These are phyloP conservation scores for Botrylloides violaceus DNA, from an alignment of 23 tunicate genomes.

Conservation along the genomic window DNA sequence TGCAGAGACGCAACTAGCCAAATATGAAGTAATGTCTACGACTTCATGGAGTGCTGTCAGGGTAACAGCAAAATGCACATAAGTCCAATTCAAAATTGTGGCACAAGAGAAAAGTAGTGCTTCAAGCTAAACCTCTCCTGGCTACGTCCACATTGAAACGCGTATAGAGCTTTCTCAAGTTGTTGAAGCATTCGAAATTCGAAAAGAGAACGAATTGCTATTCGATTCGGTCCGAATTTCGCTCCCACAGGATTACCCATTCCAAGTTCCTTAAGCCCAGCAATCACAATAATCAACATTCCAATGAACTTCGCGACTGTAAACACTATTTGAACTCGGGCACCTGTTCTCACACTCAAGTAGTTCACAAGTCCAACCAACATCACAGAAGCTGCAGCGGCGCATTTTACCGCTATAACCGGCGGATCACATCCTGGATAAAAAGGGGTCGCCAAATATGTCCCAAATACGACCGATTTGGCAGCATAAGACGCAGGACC, in stretches of 20 bases:
- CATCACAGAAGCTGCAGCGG: constrained; percentile 8
- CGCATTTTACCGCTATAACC: constrained; percentile 23
- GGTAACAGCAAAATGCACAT: no score
- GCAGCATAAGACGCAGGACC: constrained; percentile 2
- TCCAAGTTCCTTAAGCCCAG: constrained; percentile 26
- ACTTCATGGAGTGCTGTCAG: no score
- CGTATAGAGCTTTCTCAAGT: no score
- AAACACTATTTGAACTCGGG: constrained; percentile 36
- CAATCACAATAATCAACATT: constrained; percentile 32
- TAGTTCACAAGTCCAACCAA: constrained; percentile 27
- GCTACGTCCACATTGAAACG: no score
- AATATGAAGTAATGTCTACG: no score
- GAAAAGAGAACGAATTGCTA: no score
- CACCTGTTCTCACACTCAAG: constrained; percentile 31
- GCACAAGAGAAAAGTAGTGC: no score
- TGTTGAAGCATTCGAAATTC: no score
- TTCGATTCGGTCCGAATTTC: no score
- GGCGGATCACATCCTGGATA: constrained; percentile 37
- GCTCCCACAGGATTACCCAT: constrained; percentile 39
- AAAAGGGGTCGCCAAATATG: constrained; percentile 33
- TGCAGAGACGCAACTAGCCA: no score
- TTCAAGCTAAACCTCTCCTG: no score
- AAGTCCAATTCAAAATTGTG: no score
- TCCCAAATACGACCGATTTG: constrained; percentile 27
- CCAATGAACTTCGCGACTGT: constrained; percentile 41